Conservation (phyloP, 1,140 invertebrate genomes). For the Potamilus streckersoni region DNA sequence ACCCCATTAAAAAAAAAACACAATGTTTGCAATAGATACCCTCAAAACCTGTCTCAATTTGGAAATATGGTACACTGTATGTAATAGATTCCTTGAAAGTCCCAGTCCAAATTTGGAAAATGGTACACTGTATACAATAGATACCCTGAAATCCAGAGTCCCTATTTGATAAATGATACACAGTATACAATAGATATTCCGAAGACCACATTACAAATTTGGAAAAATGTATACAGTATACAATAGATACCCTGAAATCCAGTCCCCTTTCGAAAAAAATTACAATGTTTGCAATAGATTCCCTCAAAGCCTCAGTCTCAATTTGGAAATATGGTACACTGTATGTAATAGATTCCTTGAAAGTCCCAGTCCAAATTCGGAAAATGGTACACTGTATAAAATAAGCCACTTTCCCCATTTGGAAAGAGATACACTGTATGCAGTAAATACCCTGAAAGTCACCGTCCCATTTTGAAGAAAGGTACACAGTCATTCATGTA, state of each 20-base stretch:
- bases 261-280: no score
- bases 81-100: constrained; percentile 89
- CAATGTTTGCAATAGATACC: no score
- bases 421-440: no score
- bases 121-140: constrained; percentile 78
- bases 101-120: constrained; percentile 37
- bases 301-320: background rate
- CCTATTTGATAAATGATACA: background rate
- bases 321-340: constrained; percentile 54
- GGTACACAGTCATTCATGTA: constrained; percentile 1
- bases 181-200: constrained; percentile 86
- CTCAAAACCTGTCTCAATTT: background rate
- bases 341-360: constrained; percentile 87
- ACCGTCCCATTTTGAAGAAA: background rate
- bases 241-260: background rate
- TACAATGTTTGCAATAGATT: no score
- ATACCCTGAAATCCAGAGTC: constrained; percentile 60
- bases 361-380: constrained; percentile 93
- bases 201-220: constrained; percentile 91
- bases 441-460: background rate
- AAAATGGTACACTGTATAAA: constrained; percentile 77
- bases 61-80: constrained; percentile 68
- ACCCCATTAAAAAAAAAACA: no score
- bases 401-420: background rate
- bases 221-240: constrained; percentile 81